phyloP scores from a whole-genome alignment of 1,140 invertebrate species.

The Pomacea maculata region DNA sequence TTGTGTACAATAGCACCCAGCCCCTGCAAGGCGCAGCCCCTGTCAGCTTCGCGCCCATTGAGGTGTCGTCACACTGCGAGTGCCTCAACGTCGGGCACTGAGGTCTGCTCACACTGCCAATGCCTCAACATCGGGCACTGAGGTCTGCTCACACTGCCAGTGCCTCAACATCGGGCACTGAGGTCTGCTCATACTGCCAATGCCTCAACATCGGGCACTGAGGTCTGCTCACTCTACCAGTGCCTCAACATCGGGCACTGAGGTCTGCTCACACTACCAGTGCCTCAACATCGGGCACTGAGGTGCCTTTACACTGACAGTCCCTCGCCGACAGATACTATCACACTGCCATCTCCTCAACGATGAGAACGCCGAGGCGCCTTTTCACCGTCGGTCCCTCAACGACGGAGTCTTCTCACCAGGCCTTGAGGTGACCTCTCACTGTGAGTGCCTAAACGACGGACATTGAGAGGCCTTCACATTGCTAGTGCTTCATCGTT shows the following conservation, averaged over 20 bases:
- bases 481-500: background rate
- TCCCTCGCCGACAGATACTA: too few species aligned
- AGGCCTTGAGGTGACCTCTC: background rate
- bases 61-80: slow-evolving; percentile 40
- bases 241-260: slow-evolving; percentile 12
- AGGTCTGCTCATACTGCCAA: background rate
- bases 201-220: slow-evolving; percentile 7
- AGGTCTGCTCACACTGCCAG: background rate
- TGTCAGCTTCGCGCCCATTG: slow-evolving; percentile 37
- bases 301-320: background rate
- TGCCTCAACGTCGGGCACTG: slow-evolving; percentile 35
- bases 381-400: background rate
- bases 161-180: slow-evolving; percentile 3
- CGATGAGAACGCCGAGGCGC: background rate
- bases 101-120: background rate
- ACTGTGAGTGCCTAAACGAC: slow-evolving; percentile 2
- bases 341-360: background rate
- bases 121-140: slow-evolving; percentile 12
- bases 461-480: slow-evolving; percentile 1
- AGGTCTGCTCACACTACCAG: background rate
- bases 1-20: slow-evolving; percentile 34
- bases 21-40: slow-evolving; percentile 18
- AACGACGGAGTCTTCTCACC: slow-evolving; percentile 22
- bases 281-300: background rate
- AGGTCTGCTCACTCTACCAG: background rate